Conservation (phyloP, 2,888 invertebrate species). For the Ophion ventricosus region DNA sequence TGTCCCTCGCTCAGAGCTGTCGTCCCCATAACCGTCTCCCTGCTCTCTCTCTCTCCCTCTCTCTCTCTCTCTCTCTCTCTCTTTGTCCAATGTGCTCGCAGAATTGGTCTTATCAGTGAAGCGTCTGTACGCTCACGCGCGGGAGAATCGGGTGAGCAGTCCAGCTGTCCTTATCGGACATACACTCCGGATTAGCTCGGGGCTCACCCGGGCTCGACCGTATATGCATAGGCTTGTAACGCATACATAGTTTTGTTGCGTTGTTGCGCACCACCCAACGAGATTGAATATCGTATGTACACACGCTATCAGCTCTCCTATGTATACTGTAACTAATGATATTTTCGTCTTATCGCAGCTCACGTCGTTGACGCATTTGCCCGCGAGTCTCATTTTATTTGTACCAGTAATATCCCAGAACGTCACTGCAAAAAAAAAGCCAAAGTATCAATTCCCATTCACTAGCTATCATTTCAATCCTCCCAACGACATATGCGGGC, state of each 20-base stretch:
- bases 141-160: constrained; percentile 16
- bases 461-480: background rate
- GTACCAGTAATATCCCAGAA: background rate
- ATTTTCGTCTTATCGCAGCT: constrained; percentile 36
- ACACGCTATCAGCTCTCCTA: constrained; percentile 17
- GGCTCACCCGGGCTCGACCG: constrained; percentile 48
- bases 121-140: constrained; percentile 2
- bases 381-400: constrained; percentile 1
- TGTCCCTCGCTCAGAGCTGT: background rate
- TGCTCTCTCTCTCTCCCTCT: background rate
- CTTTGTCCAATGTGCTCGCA: background rate
- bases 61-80: background rate
- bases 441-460: background rate
- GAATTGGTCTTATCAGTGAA: background rate
- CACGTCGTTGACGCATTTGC: constrained; percentile 30
- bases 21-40: background rate
- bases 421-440: background rate
- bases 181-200: constrained; percentile 71
- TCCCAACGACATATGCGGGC: background rate
- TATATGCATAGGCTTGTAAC: constrained; percentile 33
- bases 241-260: constrained; percentile 42
- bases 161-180: constrained; percentile 70
- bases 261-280: constrained; percentile 35
- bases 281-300: constrained; percentile 46
- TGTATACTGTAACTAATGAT: constrained; percentile 31